A percentile compares a stretch with the other conserved stretches of the same genome.
phyloP scores from a whole-genome alignment of 2,888 invertebrate genomes.

The Eilema caniola region DNA sequence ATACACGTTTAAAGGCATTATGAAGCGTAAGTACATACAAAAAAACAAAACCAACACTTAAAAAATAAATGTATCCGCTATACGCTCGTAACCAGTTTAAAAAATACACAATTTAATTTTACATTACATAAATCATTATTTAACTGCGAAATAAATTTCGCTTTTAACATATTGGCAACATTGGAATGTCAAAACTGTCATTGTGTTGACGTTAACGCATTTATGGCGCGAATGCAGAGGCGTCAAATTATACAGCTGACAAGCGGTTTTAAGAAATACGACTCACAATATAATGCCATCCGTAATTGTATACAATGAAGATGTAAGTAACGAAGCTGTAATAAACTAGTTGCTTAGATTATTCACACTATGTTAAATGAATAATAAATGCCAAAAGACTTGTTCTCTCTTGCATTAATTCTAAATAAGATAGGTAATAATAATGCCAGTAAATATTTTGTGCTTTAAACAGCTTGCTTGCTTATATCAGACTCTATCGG shows the following conservation, averaged over 20 bases:
- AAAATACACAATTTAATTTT: neutral
- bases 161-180: slow-evolving; percentile 20
- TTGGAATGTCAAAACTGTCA: slow-evolving; percentile 44
- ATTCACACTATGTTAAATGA: neutral
- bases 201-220: slow-evolving; percentile 34
- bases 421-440: too few species aligned
- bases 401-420: neutral
- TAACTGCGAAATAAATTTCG: neutral
- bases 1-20: neutral
- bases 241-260: slow-evolving; percentile 43
- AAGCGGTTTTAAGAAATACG: slow-evolving; percentile 30
- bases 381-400: neutral
- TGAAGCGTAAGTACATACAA: neutral
- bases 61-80: neutral
- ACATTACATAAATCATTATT: slow-evolving; percentile 1
- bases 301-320: slow-evolving; percentile 23
- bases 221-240: slow-evolving; percentile 36
- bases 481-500: neutral
- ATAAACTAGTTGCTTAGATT: neutral
- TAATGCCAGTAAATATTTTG: neutral
- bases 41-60: too few species aligned
- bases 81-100: neutral
- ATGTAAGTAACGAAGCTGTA: neutral
- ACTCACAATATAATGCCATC: slow-evolving; percentile 32
- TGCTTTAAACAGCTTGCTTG: neutral